A percentile compares a stretch with the other conserved stretches of the same genome.
These are phyloP conservation scores for Gymnopithys bicolor DNA, from an alignment of 2,797 vertebrate species.

Conservation along the genomic window DNA sequence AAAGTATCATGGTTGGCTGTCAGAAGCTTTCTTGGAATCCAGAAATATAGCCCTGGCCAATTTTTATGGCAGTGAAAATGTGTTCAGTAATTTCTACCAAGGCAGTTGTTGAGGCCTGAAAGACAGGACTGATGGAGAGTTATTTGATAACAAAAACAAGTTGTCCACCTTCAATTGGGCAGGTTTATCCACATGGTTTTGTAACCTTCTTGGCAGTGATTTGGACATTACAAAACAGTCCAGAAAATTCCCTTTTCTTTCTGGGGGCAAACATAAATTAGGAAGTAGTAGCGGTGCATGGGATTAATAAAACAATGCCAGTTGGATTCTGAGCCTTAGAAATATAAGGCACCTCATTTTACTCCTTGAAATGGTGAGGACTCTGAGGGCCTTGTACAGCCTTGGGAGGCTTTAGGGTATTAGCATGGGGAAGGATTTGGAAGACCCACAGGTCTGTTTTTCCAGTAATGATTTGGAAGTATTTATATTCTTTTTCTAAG, in stretches of 20 bases:
- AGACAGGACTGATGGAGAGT: constrained; percentile 63
- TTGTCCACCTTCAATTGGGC: constrained; percentile 48
- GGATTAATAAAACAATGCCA: not conserved
- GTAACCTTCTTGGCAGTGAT: constrained; percentile 9
- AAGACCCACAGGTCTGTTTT: not conserved
- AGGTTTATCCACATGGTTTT: constrained; percentile 42
- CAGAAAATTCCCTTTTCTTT: not conserved
- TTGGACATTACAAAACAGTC: not conserved
- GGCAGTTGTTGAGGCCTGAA: constrained; percentile 69
- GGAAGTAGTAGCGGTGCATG: not conserved
- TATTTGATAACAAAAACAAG: constrained; percentile 63
- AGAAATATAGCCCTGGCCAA: constrained; percentile 76
- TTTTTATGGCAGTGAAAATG: constrained; percentile 77
- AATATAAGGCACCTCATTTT: not conserved
- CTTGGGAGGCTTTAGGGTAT: not conserved
- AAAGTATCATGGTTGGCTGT: constrained; percentile 71
- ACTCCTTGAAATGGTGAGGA: not conserved
- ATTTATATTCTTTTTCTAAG: not conserved
- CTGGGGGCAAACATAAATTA: not conserved
- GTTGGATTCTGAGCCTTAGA: not conserved
- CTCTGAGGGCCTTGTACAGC: accelerated
- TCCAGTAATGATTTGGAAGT: not conserved
- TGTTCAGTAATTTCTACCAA: constrained; percentile 80
- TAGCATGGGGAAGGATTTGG: not conserved
- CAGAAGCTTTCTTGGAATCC: constrained; percentile 78